Conservation (phyloP, 2,113 vertebrate species). For the Perca schrenkii region DNA sequence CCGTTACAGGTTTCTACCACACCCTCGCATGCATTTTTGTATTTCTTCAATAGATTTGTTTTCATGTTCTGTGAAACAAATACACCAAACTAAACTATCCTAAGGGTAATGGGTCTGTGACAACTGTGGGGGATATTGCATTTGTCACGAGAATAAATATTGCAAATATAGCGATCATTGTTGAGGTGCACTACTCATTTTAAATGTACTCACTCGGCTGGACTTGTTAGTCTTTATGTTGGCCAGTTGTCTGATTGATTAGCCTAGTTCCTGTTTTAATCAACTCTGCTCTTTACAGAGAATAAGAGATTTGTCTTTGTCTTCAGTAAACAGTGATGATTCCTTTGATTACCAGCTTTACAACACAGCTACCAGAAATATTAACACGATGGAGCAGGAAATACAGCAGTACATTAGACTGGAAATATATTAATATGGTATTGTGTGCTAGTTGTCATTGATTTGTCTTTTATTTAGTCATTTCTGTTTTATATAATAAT, state of each 20-base stretch:
- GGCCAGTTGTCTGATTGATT: constrained; percentile 4
- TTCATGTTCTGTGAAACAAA: too few species aligned
- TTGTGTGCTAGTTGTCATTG: neutral
- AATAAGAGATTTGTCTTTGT: neutral
- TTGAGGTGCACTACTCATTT: neutral
- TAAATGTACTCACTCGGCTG: neutral
- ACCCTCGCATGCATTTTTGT: too few species aligned
- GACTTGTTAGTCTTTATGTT: neutral
- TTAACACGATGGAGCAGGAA: neutral
- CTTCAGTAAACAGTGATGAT: neutral
- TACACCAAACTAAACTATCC: too few species aligned
- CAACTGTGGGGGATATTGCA: too few species aligned
- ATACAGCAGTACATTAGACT: neutral
- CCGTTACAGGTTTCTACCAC: too few species aligned
- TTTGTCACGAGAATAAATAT: too few species aligned
- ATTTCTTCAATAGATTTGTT: too few species aligned
- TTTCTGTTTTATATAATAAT: neutral
- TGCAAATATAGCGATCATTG: neutral
- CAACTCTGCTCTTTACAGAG: neutral
- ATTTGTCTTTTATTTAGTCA: neutral
- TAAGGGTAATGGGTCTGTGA: too few species aligned
- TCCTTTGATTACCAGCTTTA: neutral
- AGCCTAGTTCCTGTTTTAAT: neutral
- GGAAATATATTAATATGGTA: neutral
- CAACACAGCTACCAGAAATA: neutral